Evolutionary conservation across 2,888 invertebrate species (phyloP).

Genomic region (Pristionchus arcanus): DNA sequence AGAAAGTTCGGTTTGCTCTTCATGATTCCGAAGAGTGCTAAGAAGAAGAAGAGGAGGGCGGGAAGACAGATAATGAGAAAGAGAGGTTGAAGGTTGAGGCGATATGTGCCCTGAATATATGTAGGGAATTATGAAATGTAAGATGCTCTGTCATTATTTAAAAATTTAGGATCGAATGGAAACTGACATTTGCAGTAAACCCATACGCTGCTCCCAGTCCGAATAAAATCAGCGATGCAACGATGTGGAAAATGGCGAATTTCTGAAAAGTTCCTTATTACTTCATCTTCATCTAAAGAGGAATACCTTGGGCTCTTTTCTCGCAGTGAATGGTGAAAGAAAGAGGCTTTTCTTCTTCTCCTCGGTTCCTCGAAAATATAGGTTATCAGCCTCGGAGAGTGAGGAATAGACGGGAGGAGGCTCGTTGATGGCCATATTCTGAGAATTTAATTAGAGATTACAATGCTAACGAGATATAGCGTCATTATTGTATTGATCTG

Average conservation of each 20-base stretch:
- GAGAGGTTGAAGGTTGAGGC: neutral
- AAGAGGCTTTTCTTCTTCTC: neutral
- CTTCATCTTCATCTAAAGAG: neutral
- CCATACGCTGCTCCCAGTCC: neutral
- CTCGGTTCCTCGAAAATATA: neutral
- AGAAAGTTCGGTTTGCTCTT: neutral
- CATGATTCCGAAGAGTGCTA: neutral
- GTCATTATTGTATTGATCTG: too few species aligned
- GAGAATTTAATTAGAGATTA: neutral
- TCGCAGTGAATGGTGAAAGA: neutral
- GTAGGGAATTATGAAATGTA: neutral
- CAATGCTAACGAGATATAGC: too few species aligned
- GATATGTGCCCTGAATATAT: neutral
- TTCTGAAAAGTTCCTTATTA: neutral
- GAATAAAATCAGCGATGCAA: neutral
- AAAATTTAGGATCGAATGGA: neutral
- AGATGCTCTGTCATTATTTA: neutral
- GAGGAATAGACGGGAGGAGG: slow-evolving; percentile 3
- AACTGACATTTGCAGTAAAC: neutral
- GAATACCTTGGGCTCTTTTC: neutral
- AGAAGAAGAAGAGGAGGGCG: neutral
- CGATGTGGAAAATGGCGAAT: neutral
- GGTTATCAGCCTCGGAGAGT: neutral
- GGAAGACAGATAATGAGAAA: neutral
- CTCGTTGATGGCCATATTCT: neutral